Evolutionary conservation across 2,888 invertebrate species (phyloP), one percentile per base, ranked within the genome.

Genomic region (Zelleria hepariella): DNA sequence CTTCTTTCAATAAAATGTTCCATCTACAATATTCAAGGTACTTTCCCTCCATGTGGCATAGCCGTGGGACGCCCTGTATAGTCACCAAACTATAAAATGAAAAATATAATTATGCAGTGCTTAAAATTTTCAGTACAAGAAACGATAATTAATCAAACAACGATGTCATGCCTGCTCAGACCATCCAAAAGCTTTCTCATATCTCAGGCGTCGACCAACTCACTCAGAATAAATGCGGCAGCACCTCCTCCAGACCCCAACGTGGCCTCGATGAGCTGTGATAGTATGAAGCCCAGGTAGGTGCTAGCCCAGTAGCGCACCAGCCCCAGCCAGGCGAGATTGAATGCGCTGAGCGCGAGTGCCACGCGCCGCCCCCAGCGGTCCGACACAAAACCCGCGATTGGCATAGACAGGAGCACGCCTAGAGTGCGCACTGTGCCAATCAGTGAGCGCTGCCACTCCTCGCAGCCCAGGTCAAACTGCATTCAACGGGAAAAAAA

Each of bases 351-450:
- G 61, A 84, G 69, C 52, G 90, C 76, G 47, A 91, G 76, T 1
- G 91, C 83, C 21, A 87, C 72, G 51, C 90, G 79, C 26, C 91
- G 78, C 1, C 91, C 91, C 62, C 80, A 91, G 52, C 85, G 91
- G 74, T 95, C 94, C 0, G 94, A 94, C 47, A 94, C 68, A 63
- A 89, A 90, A 24, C 95, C 94, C 0, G 92, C 90, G 61, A 94
- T 78, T 0, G 93, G 93, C 60, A 94, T 80, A 7, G 93, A 93
- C 59, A 94, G 78, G 61, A 94, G 90, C 58, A 93, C 93, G 2
- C 94, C 94, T 54, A 92, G 78, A 67, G 92, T 93, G 76, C 91
- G 92, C 1, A 94, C 80, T 2, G 94, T 94, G 2, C 95, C 95
- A 4, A 94, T 91, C 63, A 94, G 72, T 0, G 93, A 91, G 55